These are phyloP conservation scores for Semaprochilodus insignis DNA, from an alignment of 2,797 vertebrate genomes.

Conservation along the genomic window DNA sequence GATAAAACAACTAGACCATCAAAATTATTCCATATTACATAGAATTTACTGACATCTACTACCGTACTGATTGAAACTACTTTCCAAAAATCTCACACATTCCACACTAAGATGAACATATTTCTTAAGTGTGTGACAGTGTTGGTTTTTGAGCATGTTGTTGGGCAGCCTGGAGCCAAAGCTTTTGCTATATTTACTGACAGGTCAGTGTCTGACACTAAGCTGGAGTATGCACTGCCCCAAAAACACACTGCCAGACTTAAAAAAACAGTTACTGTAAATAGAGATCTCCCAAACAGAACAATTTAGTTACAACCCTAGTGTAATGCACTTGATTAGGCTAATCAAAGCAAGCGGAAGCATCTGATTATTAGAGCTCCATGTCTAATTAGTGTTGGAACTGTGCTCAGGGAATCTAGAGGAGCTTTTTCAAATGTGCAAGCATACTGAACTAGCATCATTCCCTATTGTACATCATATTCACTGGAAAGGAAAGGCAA, in stretches of 20 bases:
- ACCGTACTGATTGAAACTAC: not conserved
- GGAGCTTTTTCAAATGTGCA: too few relatives aligned
- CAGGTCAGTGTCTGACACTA: conserved; percentile 14
- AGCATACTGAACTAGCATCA: too few relatives aligned
- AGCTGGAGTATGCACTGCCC: not conserved
- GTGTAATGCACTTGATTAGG: not conserved
- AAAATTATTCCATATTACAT: conserved; percentile 9
- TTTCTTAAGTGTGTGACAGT: conserved; percentile 34
- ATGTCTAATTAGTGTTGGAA: not conserved
- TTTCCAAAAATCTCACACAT: conserved; percentile 8
- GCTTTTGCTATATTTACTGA: conserved; percentile 18
- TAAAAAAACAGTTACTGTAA: not conserved
- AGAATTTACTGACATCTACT: not conserved
- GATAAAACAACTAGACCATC: not conserved
- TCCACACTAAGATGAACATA: conserved; percentile 20
- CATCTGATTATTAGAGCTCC: not conserved
- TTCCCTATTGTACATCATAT: too few relatives aligned
- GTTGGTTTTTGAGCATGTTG: conserved; percentile 32
- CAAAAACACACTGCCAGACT: not conserved
- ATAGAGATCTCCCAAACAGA: not conserved
- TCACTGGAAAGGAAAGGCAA: too few relatives aligned
- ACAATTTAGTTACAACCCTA: not conserved
- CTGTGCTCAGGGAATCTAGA: not conserved
- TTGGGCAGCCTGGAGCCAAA: not conserved
- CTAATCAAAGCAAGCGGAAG: not conserved